phyloP scores from a whole-genome alignment of 2,113 vertebrate genomes.

The Gobio gobio region DNA sequence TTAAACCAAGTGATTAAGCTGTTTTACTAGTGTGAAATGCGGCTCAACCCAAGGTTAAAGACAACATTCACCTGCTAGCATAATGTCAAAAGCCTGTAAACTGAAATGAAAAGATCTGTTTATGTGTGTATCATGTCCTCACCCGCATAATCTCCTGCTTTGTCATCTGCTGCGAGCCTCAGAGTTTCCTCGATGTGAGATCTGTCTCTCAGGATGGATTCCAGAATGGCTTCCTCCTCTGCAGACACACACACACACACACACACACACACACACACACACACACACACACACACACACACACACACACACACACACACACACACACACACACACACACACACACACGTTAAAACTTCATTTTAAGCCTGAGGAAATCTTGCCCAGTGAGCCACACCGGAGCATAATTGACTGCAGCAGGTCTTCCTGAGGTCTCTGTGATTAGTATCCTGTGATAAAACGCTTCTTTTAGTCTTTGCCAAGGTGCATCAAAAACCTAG shows the following conservation, averaged over 20 bases:
- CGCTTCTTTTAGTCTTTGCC: background rate
- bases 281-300: too few relatives aligned
- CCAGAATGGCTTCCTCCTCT: slow-evolving; percentile 83
- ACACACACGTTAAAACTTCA: background rate
- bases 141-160: slow-evolving; percentile 89
- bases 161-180: slow-evolving; percentile 88
- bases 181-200: slow-evolving; percentile 93
- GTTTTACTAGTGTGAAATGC: background rate
- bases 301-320: background rate
- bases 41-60: background rate
- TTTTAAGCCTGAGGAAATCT: background rate
- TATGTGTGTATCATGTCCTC: slow-evolving; percentile 21
- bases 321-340: background rate
- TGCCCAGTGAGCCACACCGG: background rate
- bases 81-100: background rate
- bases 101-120: background rate
- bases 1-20: background rate
- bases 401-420: background rate
- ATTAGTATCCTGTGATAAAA: background rate
- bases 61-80: background rate
- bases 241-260: slow-evolving; percentile 52
- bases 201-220: slow-evolving; percentile 82
- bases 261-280: too few relatives aligned
- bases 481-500: background rate
- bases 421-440: background rate